A percentile compares a stretch with the other conserved stretches of the same genome.
Conservation (phyloP, 2,113 vertebrate genomes). For the Tragelaphus scriptus region DNA sequence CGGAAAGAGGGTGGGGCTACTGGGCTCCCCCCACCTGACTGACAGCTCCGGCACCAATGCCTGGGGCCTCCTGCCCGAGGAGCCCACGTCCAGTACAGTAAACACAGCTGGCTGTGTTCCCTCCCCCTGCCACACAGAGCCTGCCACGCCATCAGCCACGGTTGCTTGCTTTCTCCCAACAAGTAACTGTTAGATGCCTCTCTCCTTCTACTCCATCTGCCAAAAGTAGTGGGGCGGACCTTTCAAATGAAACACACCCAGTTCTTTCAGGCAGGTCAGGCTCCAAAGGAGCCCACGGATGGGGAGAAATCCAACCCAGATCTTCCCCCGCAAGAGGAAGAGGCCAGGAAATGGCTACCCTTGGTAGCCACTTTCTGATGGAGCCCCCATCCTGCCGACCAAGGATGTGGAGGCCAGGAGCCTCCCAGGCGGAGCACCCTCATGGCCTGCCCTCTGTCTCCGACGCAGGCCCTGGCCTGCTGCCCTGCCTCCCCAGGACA, state of each 20-base stretch:
- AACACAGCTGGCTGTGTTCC: conserved; percentile 33
- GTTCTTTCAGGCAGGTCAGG: not conserved
- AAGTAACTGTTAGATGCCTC: not conserved
- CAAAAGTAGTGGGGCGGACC: not conserved
- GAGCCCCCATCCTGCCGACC: not conserved
- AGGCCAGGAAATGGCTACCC: not conserved
- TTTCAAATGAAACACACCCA: not conserved
- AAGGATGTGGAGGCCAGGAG: not conserved
- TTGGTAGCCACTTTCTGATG: not conserved
- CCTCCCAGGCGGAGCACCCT: not conserved
- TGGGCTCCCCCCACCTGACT: not conserved
- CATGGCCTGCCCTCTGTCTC: not conserved
- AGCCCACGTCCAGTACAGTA: not conserved
- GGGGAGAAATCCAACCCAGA: not conserved
- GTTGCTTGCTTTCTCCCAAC: conserved; percentile 46
- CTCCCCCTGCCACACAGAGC: not conserved
- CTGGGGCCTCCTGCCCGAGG: not conserved
- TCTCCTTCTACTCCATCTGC: not conserved
- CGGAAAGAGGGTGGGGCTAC: not conserved
- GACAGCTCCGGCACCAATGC: not conserved
- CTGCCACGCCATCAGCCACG: not conserved
- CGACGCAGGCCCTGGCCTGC: not conserved
- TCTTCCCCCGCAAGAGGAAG: not conserved
- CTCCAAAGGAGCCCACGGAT: not conserved
- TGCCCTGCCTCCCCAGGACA: not conserved